These are phyloP conservation scores for Orthosia gothica DNA, from an alignment of 2,888 invertebrate genomes.

Conservation along the genomic window DNA sequence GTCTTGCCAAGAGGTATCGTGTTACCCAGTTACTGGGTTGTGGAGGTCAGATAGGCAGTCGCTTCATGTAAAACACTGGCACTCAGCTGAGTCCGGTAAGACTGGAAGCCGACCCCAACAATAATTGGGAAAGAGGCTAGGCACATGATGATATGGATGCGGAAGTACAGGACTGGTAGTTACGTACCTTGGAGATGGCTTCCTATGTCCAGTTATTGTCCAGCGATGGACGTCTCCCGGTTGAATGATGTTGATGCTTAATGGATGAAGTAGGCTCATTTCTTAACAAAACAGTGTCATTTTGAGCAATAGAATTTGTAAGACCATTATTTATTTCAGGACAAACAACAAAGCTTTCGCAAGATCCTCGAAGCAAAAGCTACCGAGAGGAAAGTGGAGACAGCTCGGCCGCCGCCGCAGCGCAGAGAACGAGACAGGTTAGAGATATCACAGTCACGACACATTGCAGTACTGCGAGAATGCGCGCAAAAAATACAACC, in stretches of 20 bases:
- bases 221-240: neutral
- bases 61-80: too few species aligned
- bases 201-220: neutral
- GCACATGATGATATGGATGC: too few species aligned
- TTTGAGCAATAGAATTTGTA: neutral
- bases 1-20: too few species aligned
- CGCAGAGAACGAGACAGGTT: slow-evolving; percentile 86
- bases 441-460: slow-evolving; percentile 88
- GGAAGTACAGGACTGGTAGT: neutral
- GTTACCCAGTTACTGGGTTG: too few species aligned
- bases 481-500: slow-evolving; percentile 92
- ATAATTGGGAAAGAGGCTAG: too few species aligned
- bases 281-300: neutral
- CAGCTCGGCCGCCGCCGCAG: slow-evolving; percentile 78
- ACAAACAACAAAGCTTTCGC: slow-evolving; percentile 85
- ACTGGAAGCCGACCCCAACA: too few species aligned
- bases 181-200: neutral
- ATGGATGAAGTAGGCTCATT: neutral
- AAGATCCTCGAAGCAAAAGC: slow-evolving; percentile 86
- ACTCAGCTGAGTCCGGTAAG: too few species aligned
- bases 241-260: neutral
- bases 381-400: slow-evolving; percentile 81
- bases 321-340: slow-evolving; percentile 76
- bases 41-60: too few species aligned
- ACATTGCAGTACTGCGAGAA: slow-evolving; percentile 90